Evolutionary conservation across 2,113 vertebrate species (phyloP).

Genomic region (Porphyrio hochstetteri): DNA sequence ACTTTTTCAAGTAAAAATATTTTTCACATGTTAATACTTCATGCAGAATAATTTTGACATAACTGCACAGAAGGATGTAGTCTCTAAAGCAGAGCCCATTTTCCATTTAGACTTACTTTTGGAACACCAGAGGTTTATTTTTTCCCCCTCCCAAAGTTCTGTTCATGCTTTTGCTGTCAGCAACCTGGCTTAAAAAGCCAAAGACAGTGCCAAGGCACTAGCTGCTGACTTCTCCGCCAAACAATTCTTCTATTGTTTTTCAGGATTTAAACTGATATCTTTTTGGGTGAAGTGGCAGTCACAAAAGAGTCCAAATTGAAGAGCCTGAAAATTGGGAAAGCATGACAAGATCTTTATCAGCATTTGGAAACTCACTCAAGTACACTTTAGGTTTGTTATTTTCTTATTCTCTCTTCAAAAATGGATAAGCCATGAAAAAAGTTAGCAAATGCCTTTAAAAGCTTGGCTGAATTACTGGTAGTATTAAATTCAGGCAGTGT

Average conservation of each 20-base stretch:
- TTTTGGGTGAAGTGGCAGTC: not conserved
- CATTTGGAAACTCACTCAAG: not conserved
- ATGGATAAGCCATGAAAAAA: not conserved
- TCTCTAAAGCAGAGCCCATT: not conserved
- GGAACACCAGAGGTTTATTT: not conserved
- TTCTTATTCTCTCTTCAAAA: not conserved
- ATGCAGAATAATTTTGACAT: not conserved
- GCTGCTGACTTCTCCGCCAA: not conserved
- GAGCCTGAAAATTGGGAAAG: slow-evolving; percentile 14
- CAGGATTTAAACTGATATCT: slow-evolving; percentile 15
- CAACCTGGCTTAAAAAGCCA: slow-evolving; percentile 25
- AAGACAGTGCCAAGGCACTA: slow-evolving; percentile 18
- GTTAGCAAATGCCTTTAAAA: not conserved
- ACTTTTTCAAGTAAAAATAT: not conserved
- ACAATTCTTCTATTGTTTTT: slow-evolving; percentile 41
- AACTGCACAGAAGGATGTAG: not conserved
- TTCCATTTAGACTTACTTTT: not conserved
- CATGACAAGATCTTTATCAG: slow-evolving; percentile 2
- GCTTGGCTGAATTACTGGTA: not conserved
- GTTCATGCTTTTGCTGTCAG: slow-evolving; percentile 11
- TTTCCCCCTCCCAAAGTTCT: not conserved
- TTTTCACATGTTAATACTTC: not conserved
- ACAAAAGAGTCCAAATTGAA: not conserved
- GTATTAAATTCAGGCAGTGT: not conserved
- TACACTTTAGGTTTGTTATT: not conserved